Conservation (phyloP, 1,140 invertebrate species). For the Helicoverpa zea region DNA sequence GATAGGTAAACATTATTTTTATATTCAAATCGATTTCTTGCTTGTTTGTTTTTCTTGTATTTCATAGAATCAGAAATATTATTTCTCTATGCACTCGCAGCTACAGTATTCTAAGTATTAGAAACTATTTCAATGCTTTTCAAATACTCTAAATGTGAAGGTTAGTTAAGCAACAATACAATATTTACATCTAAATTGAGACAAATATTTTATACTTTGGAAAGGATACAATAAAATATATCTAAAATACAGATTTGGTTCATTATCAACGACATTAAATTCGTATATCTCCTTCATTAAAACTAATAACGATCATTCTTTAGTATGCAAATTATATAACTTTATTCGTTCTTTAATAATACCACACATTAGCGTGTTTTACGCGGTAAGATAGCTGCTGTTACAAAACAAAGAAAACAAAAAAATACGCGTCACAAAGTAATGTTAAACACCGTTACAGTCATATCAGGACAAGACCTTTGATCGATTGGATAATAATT, state of each 20-base stretch:
- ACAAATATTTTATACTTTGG: not conserved
- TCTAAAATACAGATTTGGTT: not conserved
- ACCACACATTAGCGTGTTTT: not conserved
- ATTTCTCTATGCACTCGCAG: not conserved
- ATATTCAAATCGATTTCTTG: not conserved
- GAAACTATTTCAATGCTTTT: not conserved
- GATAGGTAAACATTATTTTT: not conserved
- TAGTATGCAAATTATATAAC: not conserved
- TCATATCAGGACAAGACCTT: conserved; percentile 7
- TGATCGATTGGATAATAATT: conserved; percentile 32
- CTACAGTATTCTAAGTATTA: not conserved
- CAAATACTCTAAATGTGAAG: not conserved
- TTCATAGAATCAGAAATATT: not conserved
- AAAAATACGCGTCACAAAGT: not conserved
- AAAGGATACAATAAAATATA: not conserved
- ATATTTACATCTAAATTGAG: not conserved
- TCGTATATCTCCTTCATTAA: not conserved
- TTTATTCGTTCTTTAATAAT: not conserved
- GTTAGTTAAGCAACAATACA: not conserved
- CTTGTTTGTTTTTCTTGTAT: not conserved
- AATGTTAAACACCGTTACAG: not conserved
- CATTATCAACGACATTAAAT: not conserved
- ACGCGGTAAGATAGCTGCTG: not conserved
- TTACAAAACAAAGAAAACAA: not conserved
- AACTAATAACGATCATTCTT: not conserved